Conservation (phyloP, 2,888 invertebrate species). For the Polydrusus cervinus region DNA sequence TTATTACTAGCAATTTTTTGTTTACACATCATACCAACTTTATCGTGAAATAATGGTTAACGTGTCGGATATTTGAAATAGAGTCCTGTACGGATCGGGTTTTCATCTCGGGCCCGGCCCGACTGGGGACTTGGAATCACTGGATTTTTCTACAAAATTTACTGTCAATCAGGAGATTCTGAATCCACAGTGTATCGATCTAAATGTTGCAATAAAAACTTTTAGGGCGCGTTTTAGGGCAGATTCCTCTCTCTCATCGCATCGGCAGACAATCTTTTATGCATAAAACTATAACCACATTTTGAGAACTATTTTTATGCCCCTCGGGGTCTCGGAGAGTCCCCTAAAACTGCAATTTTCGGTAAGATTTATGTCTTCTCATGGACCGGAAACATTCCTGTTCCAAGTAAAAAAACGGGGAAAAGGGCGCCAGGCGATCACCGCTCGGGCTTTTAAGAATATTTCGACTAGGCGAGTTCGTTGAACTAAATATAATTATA, state of each 20-base stretch:
- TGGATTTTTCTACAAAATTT: too few species aligned
- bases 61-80: too few species aligned
- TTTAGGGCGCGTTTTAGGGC: too few species aligned
- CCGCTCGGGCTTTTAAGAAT: slow-evolving; percentile 40
- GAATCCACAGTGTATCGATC: too few species aligned
- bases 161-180: too few species aligned
- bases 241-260: too few species aligned
- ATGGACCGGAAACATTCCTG: slow-evolving; percentile 42
- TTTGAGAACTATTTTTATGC: slow-evolving; percentile 39
- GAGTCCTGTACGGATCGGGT: too few species aligned
- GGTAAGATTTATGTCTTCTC: slow-evolving; percentile 41
- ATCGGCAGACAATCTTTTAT: background rate
- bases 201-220: too few species aligned
- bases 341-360: slow-evolving; percentile 38
- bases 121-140: too few species aligned
- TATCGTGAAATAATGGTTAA: slow-evolving; percentile 10
- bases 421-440: slow-evolving; percentile 48
- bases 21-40: slow-evolving; percentile 15
- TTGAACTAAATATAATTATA: slow-evolving; percentile 55
- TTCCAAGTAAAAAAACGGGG: slow-evolving; percentile 35
- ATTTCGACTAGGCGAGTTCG: slow-evolving; percentile 51
- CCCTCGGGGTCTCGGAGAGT: background rate
- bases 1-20: slow-evolving; percentile 19
- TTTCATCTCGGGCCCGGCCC: too few species aligned
- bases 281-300: slow-evolving; percentile 22